Conservation (phyloP, 2,113 vertebrate genomes). For the Dasyprocta punctata region DNA sequence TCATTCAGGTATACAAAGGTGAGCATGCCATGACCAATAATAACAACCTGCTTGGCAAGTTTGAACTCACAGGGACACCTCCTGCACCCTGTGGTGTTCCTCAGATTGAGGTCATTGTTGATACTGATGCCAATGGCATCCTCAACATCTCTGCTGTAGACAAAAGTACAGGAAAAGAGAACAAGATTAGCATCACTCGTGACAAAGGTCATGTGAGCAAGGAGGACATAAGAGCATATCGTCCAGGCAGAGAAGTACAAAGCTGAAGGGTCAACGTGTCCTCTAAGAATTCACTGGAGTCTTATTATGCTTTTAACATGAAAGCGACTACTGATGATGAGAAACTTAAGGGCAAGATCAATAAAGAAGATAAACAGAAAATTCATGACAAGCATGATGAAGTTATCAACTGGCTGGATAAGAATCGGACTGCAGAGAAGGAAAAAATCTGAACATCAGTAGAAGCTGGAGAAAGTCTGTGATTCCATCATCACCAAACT, state of each 20-base stretch:
- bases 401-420: neutral
- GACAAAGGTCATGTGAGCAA: neutral
- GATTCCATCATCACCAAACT: neutral
- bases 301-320: neutral
- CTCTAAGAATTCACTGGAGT: neutral
- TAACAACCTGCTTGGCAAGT: neutral
- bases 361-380: neutral
- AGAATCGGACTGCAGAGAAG: neutral
- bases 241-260: neutral
- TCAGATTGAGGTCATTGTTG: neutral
- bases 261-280: neutral
- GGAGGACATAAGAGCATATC: neutral
- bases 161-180: neutral
- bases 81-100: neutral
- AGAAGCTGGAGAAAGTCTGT: neutral
- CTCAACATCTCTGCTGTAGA: neutral
- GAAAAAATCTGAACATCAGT: neutral
- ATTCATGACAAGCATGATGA: neutral
- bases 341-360: neutral
- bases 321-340: neutral
- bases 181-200: neutral
- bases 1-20: constrained; percentile 74
- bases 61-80: neutral
- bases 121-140: neutral
- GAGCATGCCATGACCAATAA: neutral